A percentile compares a stretch with the other conserved stretches of the same genome.
phyloP scores from a whole-genome alignment of 2,797 vertebrate genomes.

The Anguilla marmorata region DNA sequence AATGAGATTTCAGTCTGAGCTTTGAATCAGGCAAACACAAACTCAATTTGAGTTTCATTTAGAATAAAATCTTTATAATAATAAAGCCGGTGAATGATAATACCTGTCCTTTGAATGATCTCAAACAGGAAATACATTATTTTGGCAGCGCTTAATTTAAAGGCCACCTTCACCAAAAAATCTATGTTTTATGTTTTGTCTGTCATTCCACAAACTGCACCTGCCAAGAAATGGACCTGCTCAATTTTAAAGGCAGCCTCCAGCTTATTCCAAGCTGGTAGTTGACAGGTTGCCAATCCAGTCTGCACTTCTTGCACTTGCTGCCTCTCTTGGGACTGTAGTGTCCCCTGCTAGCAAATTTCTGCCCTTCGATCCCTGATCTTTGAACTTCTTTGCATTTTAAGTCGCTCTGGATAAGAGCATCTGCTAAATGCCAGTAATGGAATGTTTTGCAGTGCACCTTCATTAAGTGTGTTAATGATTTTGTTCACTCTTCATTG shows the following conservation, averaged over 20 bases:
- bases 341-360: neutral
- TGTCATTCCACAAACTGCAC: neutral
- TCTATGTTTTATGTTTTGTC: neutral
- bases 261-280: neutral
- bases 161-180: neutral
- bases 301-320: neutral
- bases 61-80: neutral
- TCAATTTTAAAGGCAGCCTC: neutral
- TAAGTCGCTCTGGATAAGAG: neutral
- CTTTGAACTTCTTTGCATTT: slow-evolving; percentile 4
- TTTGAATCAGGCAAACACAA: neutral
- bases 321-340: neutral
- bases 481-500: neutral
- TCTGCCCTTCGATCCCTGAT: neutral
- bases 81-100: neutral
- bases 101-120: neutral
- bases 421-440: neutral
- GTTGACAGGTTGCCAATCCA: neutral
- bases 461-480: neutral
- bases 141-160: neutral
- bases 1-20: neutral
- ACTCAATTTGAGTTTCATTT: neutral
- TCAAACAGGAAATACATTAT: neutral
- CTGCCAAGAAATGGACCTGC: neutral
- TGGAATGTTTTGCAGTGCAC: neutral